These are phyloP conservation scores for Caretta caretta DNA, from an alignment of 2,113 vertebrate genomes.

Conservation along the genomic window DNA sequence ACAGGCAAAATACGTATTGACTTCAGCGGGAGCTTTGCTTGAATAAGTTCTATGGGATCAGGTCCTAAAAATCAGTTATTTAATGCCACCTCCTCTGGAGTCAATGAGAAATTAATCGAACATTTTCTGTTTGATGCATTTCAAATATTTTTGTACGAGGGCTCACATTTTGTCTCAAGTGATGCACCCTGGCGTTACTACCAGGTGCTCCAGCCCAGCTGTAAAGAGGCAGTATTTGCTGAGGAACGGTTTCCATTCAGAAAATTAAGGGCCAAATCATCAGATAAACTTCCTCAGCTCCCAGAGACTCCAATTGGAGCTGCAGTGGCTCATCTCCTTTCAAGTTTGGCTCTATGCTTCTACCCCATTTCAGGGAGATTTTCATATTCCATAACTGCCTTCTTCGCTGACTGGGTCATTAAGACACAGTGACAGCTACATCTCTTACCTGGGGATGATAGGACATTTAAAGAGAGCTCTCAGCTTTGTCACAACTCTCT, in stretches of 20 bases:
- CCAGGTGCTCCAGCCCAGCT: neutral
- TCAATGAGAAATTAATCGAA: neutral
- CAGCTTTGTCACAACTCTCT: neutral
- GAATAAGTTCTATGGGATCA: neutral
- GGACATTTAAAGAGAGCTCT: neutral
- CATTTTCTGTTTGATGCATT: neutral
- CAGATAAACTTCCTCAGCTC: neutral
- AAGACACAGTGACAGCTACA: neutral
- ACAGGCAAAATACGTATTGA: neutral
- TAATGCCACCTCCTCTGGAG: neutral
- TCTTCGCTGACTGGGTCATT: neutral
- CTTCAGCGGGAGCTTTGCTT: neutral
- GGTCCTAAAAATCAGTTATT: neutral
- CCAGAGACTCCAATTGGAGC: neutral
- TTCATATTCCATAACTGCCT: rapidly evolving
- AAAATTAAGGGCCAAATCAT: neutral
- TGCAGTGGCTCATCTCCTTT: neutral
- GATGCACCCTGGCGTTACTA: too few relatives aligned
- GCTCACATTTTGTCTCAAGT: neutral
- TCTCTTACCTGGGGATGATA: neutral
- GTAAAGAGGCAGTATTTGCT: neutral
- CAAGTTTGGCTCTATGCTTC: neutral
- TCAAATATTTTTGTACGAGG: neutral
- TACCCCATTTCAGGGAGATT: neutral
- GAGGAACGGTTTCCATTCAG: neutral